These are phyloP conservation scores for Danio aesculapii DNA, from an alignment of 2,797 vertebrate genomes.

Conservation along the genomic window DNA sequence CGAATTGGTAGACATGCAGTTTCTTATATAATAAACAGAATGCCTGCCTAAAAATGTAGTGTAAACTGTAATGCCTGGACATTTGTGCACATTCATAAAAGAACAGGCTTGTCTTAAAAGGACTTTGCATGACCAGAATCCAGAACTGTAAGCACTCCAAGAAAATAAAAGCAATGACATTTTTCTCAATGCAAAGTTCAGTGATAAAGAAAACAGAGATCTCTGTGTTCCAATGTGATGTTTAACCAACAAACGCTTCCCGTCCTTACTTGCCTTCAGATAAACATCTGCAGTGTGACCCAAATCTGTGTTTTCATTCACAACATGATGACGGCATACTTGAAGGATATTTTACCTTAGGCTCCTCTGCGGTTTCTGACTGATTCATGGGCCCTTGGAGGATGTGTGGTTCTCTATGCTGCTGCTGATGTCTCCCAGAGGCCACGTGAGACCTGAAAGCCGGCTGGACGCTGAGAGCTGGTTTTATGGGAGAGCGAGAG, in stretches of 20 bases:
- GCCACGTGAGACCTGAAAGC: constrained; percentile 32
- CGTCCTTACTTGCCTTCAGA: not conserved
- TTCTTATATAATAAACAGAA: too few species aligned
- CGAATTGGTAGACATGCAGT: too few species aligned
- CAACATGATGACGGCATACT: not conserved
- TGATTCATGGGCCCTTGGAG: constrained; percentile 46
- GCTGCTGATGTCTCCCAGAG: constrained; percentile 3
- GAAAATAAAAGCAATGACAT: not conserved
- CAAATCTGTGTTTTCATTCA: constrained; percentile 9
- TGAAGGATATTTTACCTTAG: constrained; percentile 57
- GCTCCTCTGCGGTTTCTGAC: constrained; percentile 39
- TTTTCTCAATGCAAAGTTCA: not conserved
- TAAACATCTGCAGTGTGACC: constrained; percentile 9
- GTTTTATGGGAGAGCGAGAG: constrained; percentile 57
- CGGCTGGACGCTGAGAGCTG: not conserved
- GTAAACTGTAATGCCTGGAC: not conserved
- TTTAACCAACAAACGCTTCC: not conserved
- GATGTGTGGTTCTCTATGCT: constrained; percentile 49
- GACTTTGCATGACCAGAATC: not conserved
- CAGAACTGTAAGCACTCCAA: not conserved
- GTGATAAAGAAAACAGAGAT: not conserved
- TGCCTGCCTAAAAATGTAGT: too few species aligned
- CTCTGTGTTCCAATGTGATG: not conserved
- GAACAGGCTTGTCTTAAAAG: not conserved
- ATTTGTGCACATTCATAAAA: not conserved